Base-by-base conservation (phyloP, 2,113 vertebrate genomes). In the Geothlypis trichas region DNA sequence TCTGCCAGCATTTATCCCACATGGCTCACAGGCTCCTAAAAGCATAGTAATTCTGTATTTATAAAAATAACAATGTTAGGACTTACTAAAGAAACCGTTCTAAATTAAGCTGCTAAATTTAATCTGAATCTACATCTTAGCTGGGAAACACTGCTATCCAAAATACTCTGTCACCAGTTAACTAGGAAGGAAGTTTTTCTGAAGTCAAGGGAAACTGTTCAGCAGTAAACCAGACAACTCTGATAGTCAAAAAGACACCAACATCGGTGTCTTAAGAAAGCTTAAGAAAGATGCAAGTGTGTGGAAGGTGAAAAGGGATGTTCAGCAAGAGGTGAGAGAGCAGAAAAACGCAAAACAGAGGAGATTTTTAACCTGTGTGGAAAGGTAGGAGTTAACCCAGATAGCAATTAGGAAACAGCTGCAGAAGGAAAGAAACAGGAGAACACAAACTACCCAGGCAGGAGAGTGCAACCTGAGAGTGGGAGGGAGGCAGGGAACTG, bases 381-480 rank as follows among this genome's bases (percentile, higher is more conserved):
- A 54, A 84, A 81, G 22, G 86, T 2, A 90, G 22, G 76, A 78
- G 90, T 96, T 95, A 97, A 96, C 6, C 33, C 39, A 77, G 59
- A 51, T 2, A 76, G 74, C 63, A 94, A 90, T 67, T 86, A 92
- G 57, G 42, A 90, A 96, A 80, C 67, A 77, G 80, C 51, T 78
- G 55, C 52, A 80, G 63, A 73, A 54, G 61, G 35, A 62, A 81
- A 88, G 84, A 89, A 89, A 90, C 23, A 77, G 31, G 72, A 95
- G 83, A 91, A 95, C 24, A 87, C 31, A 66, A 92, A 59, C 68
- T 55, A 81, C 73, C 21, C 80, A 87, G 39, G 79, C 80, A 81
- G 39, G 68, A 86, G 86, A 95, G 22, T 13, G 61, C 46, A 95
- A 92, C 76, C 76, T 75, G 79, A 96, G 94, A 90, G 35, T 35